Evolutionary conservation across 2,113 vertebrate species (phyloP).

Genomic region (Cebus imitator): DNA sequence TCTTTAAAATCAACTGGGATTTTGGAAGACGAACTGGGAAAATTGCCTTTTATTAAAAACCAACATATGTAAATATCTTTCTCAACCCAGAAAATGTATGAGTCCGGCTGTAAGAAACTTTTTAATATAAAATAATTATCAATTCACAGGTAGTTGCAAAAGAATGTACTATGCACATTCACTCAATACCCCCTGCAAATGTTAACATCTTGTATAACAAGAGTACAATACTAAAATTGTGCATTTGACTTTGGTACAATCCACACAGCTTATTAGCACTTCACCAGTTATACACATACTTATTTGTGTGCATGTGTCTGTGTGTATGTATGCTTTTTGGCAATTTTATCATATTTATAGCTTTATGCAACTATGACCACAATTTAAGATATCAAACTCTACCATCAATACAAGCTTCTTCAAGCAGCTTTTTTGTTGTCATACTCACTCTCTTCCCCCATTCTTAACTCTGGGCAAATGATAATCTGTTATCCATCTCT

Average conservation of each 20-base stretch:
- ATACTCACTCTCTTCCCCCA: background rate
- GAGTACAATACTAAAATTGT: background rate
- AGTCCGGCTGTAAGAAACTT: background rate
- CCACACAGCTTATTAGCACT: background rate
- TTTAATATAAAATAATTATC: background rate
- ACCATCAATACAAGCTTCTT: background rate
- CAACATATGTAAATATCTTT: constrained; percentile 16
- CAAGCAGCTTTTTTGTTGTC: background rate
- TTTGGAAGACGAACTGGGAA: background rate
- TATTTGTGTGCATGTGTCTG: background rate
- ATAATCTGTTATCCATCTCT: background rate
- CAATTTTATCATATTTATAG: background rate
- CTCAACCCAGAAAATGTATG: background rate
- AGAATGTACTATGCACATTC: background rate
- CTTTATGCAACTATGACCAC: background rate
- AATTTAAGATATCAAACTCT: background rate
- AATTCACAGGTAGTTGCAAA: constrained; percentile 18
- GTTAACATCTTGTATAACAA: background rate
- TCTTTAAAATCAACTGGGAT: background rate
- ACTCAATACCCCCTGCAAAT: background rate
- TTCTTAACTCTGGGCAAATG: background rate
- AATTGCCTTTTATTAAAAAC: constrained; percentile 36
- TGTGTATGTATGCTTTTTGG: background rate
- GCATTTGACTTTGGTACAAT: background rate
- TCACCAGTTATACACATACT: background rate